A percentile compares a stretch with the other conserved stretches of the same genome.
Conservation (phyloP, 2,888 invertebrate species). For the Sisyra terminalis region DNA sequence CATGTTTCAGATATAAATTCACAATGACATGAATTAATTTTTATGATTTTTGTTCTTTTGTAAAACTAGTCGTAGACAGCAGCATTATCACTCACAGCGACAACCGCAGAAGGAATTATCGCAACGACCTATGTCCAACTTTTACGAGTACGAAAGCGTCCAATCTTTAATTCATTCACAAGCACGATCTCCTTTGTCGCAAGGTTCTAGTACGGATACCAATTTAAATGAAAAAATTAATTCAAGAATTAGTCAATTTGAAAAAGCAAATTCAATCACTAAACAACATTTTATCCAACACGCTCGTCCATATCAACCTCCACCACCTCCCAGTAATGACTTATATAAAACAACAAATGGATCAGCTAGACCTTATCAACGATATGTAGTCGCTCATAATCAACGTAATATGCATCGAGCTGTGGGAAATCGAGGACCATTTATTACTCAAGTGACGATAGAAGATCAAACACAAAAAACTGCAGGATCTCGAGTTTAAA, state of each 20-base stretch:
- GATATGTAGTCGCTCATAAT: constrained; percentile 11
- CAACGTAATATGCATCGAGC: constrained; percentile 11
- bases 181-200: constrained; percentile 16
- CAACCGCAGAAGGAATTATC: constrained; percentile 27
- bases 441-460: constrained; percentile 43
- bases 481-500: constrained; percentile 17
- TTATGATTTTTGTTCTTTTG: constrained; percentile 2
- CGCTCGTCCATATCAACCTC: constrained; percentile 10
- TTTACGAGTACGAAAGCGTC: constrained; percentile 70
- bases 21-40: neutral
- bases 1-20: too few species aligned
- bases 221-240: constrained; percentile 11
- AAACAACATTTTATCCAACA: constrained; percentile 12
- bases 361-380: constrained; percentile 13
- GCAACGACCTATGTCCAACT: constrained; percentile 60
- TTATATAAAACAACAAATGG: neutral
- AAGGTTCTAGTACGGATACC: constrained; percentile 8
- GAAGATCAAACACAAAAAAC: constrained; percentile 27
- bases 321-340: constrained; percentile 3
- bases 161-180: constrained; percentile 36
- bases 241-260: constrained; percentile 8
- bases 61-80: constrained; percentile 40
- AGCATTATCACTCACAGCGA: constrained; percentile 47
- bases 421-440: constrained; percentile 32
- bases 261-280: constrained; percentile 1